A percentile compares a stretch with the other conserved stretches of the same genome.
These are phyloP conservation scores for Acyrthosiphon pisum DNA, from an alignment of 1,140 invertebrate species.

Conservation along the genomic window DNA sequence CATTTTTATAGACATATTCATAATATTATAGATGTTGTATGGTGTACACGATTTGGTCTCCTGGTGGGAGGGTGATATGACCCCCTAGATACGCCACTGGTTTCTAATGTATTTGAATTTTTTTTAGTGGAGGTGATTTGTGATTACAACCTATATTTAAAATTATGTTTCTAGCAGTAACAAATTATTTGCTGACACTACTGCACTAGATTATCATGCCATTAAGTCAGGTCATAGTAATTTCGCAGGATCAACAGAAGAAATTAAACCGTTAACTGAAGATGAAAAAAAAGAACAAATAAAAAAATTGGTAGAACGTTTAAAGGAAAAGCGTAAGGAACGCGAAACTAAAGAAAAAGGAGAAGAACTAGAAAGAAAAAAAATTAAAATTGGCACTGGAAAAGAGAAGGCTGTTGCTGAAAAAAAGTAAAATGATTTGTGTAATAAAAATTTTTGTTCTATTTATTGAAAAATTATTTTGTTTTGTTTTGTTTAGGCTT, in stretches of 20 bases:
- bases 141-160: background rate
- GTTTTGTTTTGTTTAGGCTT: slow-evolving; percentile 68
- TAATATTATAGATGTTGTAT: no score
- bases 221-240: slow-evolving; percentile 87
- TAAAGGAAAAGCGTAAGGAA: slow-evolving; percentile 85
- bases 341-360: slow-evolving; percentile 85
- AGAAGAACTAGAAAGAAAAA: slow-evolving; percentile 84
- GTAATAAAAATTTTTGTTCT: background rate
- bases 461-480: slow-evolving; percentile 15
- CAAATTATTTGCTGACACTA: slow-evolving; percentile 78
- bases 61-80: no score
- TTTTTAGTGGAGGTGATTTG: background rate
- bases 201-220: slow-evolving; percentile 90
- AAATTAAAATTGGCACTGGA: slow-evolving; percentile 81
- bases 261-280: slow-evolving; percentile 89
- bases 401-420: slow-evolving; percentile 87
- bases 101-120: background rate
- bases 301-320: slow-evolving; percentile 81
- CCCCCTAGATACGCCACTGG: no score
- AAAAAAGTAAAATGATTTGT: slow-evolving; percentile 68
- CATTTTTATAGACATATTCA: no score
- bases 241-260: slow-evolving; percentile 92
- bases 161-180: slow-evolving; percentile 68
- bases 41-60: no score
- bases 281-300: slow-evolving; percentile 90